phyloP scores from a whole-genome alignment of 2,113 vertebrate species.

The Empidonax alnorum region DNA sequence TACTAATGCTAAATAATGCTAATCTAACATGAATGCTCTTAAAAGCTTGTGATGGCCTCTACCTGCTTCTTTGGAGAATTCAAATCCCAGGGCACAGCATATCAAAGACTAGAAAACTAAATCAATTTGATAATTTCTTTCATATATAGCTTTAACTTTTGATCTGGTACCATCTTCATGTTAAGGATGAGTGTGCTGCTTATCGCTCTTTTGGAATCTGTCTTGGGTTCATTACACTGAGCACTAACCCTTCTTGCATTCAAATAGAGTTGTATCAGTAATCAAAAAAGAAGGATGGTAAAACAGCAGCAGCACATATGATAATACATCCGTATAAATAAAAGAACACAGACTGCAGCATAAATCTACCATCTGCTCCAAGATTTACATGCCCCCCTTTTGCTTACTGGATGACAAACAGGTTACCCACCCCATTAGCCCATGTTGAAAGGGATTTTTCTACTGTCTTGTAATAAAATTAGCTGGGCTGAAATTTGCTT shows the following conservation, averaged over 20 bases:
- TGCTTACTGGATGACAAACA: background rate
- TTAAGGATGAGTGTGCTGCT: background rate
- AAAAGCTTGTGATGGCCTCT: background rate
- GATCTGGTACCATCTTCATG: background rate
- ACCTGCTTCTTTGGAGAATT: background rate
- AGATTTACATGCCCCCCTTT: background rate
- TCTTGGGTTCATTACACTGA: background rate
- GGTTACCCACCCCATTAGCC: background rate
- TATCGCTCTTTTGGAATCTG: slow-evolving; percentile 8
- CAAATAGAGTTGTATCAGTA: background rate
- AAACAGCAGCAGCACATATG: slow-evolving; percentile 10
- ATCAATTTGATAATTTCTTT: background rate
- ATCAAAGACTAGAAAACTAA: background rate
- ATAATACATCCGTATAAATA: background rate
- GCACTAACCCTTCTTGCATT: background rate
- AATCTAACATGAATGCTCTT: background rate
- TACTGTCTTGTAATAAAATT: background rate
- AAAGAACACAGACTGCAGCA: slow-evolving; percentile 29
- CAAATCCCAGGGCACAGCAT: background rate
- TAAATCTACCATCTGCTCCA: slow-evolving; percentile 40
- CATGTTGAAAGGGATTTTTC: background rate
- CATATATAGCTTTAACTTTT: background rate
- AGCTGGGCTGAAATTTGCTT: background rate
- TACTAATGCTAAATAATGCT: background rate
- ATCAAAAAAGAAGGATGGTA: slow-evolving; percentile 32